Evolutionary conservation across 35 echinoderm and acorn worm species (phyloP).

Genomic region (Apostichopus parvimensis): DNA sequence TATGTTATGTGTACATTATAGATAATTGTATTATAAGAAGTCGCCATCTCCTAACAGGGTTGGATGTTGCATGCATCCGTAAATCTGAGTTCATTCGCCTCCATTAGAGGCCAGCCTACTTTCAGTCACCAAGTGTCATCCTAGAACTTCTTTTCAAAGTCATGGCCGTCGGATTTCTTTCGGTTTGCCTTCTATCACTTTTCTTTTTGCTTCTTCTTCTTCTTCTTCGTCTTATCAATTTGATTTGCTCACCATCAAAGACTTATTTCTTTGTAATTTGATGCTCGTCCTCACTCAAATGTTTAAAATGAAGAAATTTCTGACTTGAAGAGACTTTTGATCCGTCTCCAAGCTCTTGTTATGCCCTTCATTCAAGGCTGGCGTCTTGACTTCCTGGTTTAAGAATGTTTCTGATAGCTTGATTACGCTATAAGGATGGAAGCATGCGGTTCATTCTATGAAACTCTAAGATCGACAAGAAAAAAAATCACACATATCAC

Average conservation of each 20-base stretch:
- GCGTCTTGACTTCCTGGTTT: constrained; percentile 36
- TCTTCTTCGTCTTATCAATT: not conserved
- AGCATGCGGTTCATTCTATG: not conserved
- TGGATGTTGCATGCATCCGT: not conserved
- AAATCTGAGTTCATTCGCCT: constrained; percentile 9
- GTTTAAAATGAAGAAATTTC: constrained; percentile 16
- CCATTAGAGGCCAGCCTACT: constrained; percentile 10
- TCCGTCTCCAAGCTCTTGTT: constrained; percentile 23
- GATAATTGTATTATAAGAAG: too few species aligned
- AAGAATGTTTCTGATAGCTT: not conserved
- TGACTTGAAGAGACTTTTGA: constrained; percentile 29
- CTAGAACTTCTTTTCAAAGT: constrained; percentile 29
- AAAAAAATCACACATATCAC: not conserved
- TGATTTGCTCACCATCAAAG: not conserved
- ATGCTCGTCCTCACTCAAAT: constrained; percentile 11
- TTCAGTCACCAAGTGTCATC: not conserved
- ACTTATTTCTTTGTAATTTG: constrained; percentile 18
- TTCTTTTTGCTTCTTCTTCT: not conserved
- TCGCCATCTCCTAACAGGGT: too few species aligned
- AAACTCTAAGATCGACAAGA: constrained; percentile 8
- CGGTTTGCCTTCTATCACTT: constrained; percentile 15
- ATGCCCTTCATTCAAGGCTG: constrained; percentile 34
- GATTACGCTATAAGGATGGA: constrained; percentile 5
- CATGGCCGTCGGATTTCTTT: constrained; percentile 33
- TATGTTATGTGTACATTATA: too few species aligned